Evolutionary conservation across 2,888 invertebrate species (phyloP).

Genomic region (Hirtodrosophila confusa): DNA sequence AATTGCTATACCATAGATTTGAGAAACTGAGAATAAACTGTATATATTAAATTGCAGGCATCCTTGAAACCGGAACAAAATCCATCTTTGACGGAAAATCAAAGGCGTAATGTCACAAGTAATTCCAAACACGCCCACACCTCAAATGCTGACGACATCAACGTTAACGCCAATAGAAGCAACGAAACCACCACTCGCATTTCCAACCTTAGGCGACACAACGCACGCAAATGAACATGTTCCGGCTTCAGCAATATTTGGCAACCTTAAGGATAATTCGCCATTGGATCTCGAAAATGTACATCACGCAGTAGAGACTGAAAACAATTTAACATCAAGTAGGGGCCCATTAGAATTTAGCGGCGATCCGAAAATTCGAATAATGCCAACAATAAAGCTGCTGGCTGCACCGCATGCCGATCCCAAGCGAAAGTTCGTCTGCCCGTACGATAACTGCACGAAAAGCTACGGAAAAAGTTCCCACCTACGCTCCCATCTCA

Average conservation of each 20-base stretch:
- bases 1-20: background rate
- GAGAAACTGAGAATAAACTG: background rate
- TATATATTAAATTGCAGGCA: constrained; percentile 35
- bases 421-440: constrained; percentile 79
- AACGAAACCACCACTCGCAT: constrained; percentile 56
- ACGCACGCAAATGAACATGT: constrained; percentile 48
- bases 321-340: constrained; percentile 40
- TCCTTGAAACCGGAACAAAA: constrained; percentile 20
- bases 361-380: constrained; percentile 68
- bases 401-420: constrained; percentile 71
- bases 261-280: constrained; percentile 44
- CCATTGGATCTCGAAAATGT: constrained; percentile 71
- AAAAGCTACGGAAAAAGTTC: constrained; percentile 83
- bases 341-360: constrained; percentile 31
- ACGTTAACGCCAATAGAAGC: constrained; percentile 65
- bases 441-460: constrained; percentile 80
- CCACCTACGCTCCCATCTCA: constrained; percentile 82
- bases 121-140: constrained; percentile 75
- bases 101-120: constrained; percentile 71
- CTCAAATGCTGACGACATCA: constrained; percentile 79
- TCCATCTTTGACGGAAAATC: constrained; percentile 14
- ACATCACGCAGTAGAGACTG: constrained; percentile 62
- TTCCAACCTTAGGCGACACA: constrained; percentile 48
- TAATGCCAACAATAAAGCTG: constrained; percentile 78
- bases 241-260: constrained; percentile 55